These are phyloP conservation scores for Ericerus pela DNA, from an alignment of 1,140 invertebrate species.

Conservation along the genomic window DNA sequence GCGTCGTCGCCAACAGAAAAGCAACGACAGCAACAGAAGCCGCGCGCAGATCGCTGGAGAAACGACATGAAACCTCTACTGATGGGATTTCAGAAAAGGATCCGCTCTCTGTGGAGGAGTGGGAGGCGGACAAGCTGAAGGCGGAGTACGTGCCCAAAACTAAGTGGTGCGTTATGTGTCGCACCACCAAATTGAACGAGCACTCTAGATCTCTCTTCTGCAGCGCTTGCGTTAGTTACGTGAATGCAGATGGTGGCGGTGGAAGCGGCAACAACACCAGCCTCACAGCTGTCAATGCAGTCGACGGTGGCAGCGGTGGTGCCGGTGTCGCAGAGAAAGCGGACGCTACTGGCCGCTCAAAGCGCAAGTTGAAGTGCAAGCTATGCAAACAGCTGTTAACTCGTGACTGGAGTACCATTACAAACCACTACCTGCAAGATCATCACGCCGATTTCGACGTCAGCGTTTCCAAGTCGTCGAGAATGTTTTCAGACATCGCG, in stretches of 20 bases:
- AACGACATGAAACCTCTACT: too few species aligned
- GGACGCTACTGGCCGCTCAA: neutral
- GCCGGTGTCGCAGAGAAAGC: neutral
- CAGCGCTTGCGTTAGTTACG: neutral
- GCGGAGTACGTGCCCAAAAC: neutral
- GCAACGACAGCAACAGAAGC: too few species aligned
- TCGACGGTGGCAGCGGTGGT: neutral
- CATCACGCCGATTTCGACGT: neutral
- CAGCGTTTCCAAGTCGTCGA: too few species aligned
- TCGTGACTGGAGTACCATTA: neutral
- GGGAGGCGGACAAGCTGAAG: slow-evolving; percentile 1
- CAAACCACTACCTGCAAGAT: neutral
- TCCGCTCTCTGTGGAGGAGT: neutral
- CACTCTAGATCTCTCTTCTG: neutral
- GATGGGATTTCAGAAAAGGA: slow-evolving; percentile 1
- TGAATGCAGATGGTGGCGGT: neutral
- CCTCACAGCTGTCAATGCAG: neutral
- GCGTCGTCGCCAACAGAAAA: too few species aligned
- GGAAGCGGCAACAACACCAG: too few species aligned
- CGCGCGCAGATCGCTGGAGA: too few species aligned
- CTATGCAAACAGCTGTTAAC: neutral
- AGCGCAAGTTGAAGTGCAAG: neutral
- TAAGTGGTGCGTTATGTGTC: neutral
- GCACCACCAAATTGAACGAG: neutral
- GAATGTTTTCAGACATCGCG: too few species aligned